A percentile compares a stretch with the other conserved stretches of the same genome.
Evolutionary conservation across 53 echinoderm and acorn worm species (phyloP).

Genomic region (Mesocentrotus franciscanus): DNA sequence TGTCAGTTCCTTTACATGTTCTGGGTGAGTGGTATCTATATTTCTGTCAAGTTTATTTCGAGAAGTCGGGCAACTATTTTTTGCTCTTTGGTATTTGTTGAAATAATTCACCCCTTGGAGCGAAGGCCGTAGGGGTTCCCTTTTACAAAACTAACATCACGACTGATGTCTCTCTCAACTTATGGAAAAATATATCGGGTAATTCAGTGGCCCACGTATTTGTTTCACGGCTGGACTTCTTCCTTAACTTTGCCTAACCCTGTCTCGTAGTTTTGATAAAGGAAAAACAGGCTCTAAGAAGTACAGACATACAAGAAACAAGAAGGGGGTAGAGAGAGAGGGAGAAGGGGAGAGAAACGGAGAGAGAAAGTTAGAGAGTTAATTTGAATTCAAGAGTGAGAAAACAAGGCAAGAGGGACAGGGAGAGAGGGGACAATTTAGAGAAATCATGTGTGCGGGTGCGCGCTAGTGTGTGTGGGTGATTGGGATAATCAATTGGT

Average conservation of each 20-base stretch:
- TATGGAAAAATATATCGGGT: neutral
- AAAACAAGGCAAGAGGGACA: neutral
- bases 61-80: conserved; percentile 22
- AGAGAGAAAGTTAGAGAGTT: neutral
- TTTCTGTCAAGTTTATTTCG: neutral
- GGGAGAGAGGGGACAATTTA: neutral
- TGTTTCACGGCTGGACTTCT: neutral
- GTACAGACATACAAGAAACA: neutral
- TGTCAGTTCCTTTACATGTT: neutral
- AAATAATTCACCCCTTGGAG: conserved; percentile 49
- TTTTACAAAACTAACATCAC: conserved; percentile 6
- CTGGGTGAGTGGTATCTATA: neutral
- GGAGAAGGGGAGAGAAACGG: neutral
- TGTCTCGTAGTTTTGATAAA: neutral
- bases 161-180: neutral
- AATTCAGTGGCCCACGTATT: conserved; percentile 37
- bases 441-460: neutral
- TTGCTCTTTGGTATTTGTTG: conserved; percentile 1
- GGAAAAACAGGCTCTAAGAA: neutral
- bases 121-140: neutral
- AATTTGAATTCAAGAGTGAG: too few species aligned
- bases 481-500: too few species aligned
- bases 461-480: too few species aligned
- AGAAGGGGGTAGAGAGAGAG: neutral
- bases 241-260: neutral